phyloP scores from a whole-genome alignment of 2,888 invertebrate genomes.

The Campaea margaritaria region DNA sequence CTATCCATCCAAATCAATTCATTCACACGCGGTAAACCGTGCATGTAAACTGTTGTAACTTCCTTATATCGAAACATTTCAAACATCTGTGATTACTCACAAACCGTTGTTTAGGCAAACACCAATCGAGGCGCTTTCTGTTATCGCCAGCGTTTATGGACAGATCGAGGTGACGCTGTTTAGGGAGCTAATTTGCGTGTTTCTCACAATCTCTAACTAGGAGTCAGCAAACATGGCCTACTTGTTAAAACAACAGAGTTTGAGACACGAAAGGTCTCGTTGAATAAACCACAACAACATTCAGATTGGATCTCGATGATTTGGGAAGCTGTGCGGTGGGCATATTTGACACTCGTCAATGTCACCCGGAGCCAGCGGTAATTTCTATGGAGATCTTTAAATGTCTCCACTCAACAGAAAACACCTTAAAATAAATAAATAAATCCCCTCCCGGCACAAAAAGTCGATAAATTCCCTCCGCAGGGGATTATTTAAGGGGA shows the following conservation, averaged over 20 bases:
- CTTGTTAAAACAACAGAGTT: constrained; percentile 1
- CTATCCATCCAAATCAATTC: neutral
- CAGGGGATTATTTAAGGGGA: no score
- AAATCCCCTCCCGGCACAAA: no score
- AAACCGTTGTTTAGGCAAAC: constrained; percentile 36
- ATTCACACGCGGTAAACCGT: constrained; percentile 6
- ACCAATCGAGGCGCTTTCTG: constrained; percentile 53
- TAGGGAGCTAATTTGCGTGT: constrained; percentile 33
- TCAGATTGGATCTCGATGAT: no score
- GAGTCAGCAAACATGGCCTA: constrained; percentile 12
- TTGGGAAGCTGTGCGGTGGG: no score
- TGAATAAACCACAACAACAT: neutral
- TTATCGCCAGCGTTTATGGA: constrained; percentile 52
- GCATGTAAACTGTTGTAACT: constrained; percentile 1
- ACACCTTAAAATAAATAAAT: no score
- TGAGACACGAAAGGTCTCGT: neutral
- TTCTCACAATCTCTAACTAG: constrained; percentile 17
- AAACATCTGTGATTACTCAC: constrained; percentile 9
- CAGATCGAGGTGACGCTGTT: constrained; percentile 44
- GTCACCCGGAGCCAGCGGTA: no score
- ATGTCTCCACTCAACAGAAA: no score
- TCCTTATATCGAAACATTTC: neutral
- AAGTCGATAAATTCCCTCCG: no score
- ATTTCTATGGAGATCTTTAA: no score
- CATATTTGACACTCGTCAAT: no score